Conservation (phyloP, 2,797 vertebrate species). For the Phylloscopus collybita region DNA sequence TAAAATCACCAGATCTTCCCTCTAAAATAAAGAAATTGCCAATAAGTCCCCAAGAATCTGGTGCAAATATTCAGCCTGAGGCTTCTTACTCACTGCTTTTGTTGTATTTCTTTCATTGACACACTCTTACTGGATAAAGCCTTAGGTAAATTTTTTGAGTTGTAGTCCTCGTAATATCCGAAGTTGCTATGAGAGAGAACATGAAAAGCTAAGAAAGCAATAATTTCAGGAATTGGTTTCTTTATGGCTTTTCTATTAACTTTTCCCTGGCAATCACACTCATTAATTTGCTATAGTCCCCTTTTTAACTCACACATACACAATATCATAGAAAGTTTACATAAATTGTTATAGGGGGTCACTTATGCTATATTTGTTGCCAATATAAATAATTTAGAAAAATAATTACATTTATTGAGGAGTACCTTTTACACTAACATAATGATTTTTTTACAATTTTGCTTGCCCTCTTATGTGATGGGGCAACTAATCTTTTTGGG, state of each 20-base stretch:
- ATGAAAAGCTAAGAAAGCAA: constrained; percentile 14
- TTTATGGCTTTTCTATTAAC: constrained; percentile 17
- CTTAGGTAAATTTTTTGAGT: not conserved
- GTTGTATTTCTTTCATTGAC: constrained; percentile 5
- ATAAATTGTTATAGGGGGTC: not conserved
- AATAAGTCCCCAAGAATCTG: not conserved
- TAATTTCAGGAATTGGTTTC: constrained; percentile 29
- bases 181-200: constrained; percentile 6
- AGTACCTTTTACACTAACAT: not conserved
- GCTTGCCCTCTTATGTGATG: not conserved
- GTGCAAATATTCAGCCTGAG: constrained; percentile 33
- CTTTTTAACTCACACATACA: not conserved
- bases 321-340: not conserved
- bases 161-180: not conserved
- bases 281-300: not conserved
- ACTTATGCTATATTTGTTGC: not conserved
- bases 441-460: not conserved
- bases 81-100: constrained; percentile 22
- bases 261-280: not conserved
- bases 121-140: not conserved
- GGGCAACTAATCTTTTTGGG: not conserved
- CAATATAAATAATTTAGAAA: not conserved
- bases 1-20: not conserved
- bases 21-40: constrained; percentile 6
- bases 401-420: not conserved